Percentiles rank a stretch among this genome's conserved stretches.
phyloP scores from a whole-genome alignment of 1,140 invertebrate genomes.

The Sitophilus oryzae region DNA sequence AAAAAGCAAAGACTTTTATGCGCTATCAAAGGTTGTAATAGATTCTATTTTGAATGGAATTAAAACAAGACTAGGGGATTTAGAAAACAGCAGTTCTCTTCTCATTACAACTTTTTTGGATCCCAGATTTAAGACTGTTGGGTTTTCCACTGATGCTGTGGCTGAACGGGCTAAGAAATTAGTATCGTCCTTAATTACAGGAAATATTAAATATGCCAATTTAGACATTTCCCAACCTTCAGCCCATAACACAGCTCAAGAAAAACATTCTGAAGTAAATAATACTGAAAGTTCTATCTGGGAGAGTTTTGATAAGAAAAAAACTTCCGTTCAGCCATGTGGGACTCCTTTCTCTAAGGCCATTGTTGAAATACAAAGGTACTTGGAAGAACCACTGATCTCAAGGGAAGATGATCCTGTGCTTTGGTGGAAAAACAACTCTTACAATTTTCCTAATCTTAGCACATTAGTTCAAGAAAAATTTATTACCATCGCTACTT shows the following conservation, averaged over 20 bases:
- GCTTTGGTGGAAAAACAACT: slow-evolving; percentile 18
- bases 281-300: slow-evolving; percentile 11
- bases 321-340: slow-evolving; percentile 1
- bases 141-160: too few species aligned
- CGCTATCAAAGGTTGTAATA: slow-evolving; percentile 4
- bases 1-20: background rate
- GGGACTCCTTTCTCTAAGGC: slow-evolving; percentile 8
- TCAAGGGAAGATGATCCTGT: slow-evolving; percentile 8
- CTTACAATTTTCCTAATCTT: slow-evolving; percentile 14
- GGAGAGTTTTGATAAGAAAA: slow-evolving; percentile 17
- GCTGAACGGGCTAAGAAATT: background rate
- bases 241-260: too few species aligned
- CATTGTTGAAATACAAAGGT: slow-evolving; percentile 12
- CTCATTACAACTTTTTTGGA: slow-evolving; percentile 19
- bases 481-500: too few species aligned
- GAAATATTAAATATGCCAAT: background rate
- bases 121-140: slow-evolving; percentile 20
- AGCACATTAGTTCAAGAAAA: slow-evolving; percentile 6
- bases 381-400: slow-evolving; percentile 12
- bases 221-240: background rate
- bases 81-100: slow-evolving; percentile 11
- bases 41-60: slow-evolving; percentile 15
- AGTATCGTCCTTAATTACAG: background rate
- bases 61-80: slow-evolving; percentile 12
- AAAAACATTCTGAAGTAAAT: too few species aligned